Base-by-base conservation (phyloP, 2,888 invertebrate species). In the Acrocyrtus sp. region DNA sequence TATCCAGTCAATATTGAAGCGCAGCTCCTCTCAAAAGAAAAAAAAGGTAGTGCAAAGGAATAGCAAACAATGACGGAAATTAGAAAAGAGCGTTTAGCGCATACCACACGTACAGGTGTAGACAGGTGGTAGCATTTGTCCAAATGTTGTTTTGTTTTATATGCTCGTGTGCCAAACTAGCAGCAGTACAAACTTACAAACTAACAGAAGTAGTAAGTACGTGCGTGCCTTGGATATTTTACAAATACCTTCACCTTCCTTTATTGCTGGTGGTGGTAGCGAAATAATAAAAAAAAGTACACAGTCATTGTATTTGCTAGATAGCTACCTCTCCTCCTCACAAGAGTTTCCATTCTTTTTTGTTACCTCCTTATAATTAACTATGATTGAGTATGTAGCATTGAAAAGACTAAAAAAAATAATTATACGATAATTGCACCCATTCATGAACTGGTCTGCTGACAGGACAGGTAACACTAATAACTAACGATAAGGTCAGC, bases 381-480 rank as follows among this genome's bases (percentile, higher is more conserved):
- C 21, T 51, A n/a, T n/a, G 12, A 12, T 34, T 34, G 34, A 34
- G 34, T 34, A 27, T 53, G 65, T 65, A 67, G 43, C 66, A 67
- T 67, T 67, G 66, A 67, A n/a, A 17, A 27, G 34, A 24, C n/a
- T n/a, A 60, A n/a, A 54, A 60, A 69, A 70, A 57, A 70, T 63
- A 65, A 72, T 65, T 54, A 56, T 54, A 65, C 50, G 65, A 58
- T 72, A 72, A 72, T 72, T 72, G 72, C 65, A 60, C 34, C 60
- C 65, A 65, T 72, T 65, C 72, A 72, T 72, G 72, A 58, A 72
- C 63, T 65, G 63, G 63, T 72, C 65, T 65, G 51, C 58, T 65
- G 63, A 50, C 50, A 67, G 57, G 62, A 60, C 58, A 65, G 65
- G 57, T 56, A 60, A 54, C 27, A 65, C 58, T 45, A 65, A 63